Percentiles rank a stretch among this genome's conserved stretches.
Conservation (phyloP, 92 coral and sea anemone genomes). For the Pocillopora meandrina region DNA sequence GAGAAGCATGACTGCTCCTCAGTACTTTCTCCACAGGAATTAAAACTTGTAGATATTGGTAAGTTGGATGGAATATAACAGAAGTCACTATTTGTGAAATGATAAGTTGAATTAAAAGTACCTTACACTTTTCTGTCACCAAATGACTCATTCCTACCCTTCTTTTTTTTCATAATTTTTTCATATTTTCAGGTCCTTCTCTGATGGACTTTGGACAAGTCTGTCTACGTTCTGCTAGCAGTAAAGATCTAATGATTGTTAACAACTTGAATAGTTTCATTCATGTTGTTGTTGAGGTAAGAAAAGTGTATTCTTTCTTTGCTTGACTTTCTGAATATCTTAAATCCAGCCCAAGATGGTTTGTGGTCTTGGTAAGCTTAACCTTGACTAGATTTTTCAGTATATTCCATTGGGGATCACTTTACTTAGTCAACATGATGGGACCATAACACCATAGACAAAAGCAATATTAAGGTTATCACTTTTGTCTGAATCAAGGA, state of each 20-base stretch:
- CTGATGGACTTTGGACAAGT: slow-evolving; percentile 96
- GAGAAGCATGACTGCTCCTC: slow-evolving; percentile 88
- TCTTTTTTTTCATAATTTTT: neutral
- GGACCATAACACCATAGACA: no score
- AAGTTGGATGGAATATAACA: neutral
- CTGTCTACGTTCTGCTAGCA: slow-evolving; percentile 85
- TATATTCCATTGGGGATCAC: neutral
- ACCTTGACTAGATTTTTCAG: neutral
- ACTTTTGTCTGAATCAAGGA: no score
- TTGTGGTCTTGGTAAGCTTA: no score
- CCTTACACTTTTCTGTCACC: neutral
- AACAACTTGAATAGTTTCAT: slow-evolving; percentile 82
- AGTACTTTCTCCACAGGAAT: slow-evolving; percentile 83
- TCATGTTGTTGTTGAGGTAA: slow-evolving; percentile 87
- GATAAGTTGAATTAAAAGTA: neutral
- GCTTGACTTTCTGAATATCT: no score
- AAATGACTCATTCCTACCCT: neutral
- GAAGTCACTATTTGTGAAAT: neutral
- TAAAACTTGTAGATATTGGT: slow-evolving; percentile 91
- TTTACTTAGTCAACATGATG: neutral
- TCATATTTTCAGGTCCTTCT: slow-evolving; percentile 71
- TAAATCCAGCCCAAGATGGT: no score
- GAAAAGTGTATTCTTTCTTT: neutral
- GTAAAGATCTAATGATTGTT: slow-evolving; percentile 85
- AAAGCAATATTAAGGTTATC: no score